Evolutionary conservation across 37 sponge, comb jelly and placozoan species (phyloP).

Genomic region (Bolinopsis microptera): DNA sequence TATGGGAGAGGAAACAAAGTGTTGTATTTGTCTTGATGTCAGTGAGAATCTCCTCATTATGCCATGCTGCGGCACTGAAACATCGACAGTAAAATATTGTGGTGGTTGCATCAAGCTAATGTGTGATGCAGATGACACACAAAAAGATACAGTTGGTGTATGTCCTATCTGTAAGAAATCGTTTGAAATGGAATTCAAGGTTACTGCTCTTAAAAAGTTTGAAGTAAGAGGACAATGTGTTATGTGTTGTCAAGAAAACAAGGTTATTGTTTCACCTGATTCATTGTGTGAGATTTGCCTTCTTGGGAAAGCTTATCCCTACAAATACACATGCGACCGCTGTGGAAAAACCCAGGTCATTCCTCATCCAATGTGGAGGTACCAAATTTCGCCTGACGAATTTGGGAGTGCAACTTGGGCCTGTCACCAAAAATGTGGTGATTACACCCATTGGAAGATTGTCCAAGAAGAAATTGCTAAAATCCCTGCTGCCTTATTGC

Average conservation of each 20-base stretch:
- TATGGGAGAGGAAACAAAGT: neutral
- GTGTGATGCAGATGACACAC: neutral
- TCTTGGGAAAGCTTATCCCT: neutral
- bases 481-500: neutral
- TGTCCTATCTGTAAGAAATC: constrained; percentile 13
- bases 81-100: neutral
- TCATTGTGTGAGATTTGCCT: neutral
- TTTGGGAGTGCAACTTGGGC: constrained; percentile 40
- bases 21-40: neutral
- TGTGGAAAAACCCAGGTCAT: neutral
- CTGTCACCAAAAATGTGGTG: neutral
- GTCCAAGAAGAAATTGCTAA: neutral
- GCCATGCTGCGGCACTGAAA: neutral
- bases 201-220: neutral
- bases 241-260: constrained; percentile 1
- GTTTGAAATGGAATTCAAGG: neutral
- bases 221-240: neutral
- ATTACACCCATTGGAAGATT: constrained; percentile 59
- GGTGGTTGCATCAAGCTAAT: neutral
- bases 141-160: neutral
- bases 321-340: neutral
- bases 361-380: constrained; percentile 42
- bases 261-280: neutral
- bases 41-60: neutral
- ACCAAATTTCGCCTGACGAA: neutral